phyloP scores from a whole-genome alignment of 1,140 invertebrate genomes.

The Drosophila simulans region DNA sequence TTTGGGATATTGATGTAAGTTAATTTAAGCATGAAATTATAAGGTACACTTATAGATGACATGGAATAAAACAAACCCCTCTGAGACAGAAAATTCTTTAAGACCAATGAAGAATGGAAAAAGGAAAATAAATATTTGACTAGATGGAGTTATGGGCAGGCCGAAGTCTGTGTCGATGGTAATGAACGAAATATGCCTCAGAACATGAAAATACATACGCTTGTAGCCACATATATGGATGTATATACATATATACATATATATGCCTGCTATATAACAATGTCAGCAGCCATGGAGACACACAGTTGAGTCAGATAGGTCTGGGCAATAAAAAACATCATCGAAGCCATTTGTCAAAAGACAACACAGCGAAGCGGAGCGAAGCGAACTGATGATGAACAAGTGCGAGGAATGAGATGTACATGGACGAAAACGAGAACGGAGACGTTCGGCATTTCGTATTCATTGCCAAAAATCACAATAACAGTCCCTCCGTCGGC shows the following conservation, averaged over 20 bases:
- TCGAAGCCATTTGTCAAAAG: conserved; percentile 81
- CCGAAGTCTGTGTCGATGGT: conserved; percentile 14
- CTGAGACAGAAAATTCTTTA: conserved; percentile 25
- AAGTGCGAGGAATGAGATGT: background rate
- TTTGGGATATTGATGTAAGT: too few relatives aligned
- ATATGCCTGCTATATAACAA: conserved; percentile 30
- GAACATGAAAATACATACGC: conserved; percentile 44
- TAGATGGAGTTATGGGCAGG: conserved; percentile 22
- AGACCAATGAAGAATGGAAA: conserved; percentile 6
- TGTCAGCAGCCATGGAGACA: conserved; percentile 56
- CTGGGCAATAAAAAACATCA: conserved; percentile 80
- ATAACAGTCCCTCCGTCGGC: conserved; percentile 53
- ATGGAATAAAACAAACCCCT: conserved; percentile 5
- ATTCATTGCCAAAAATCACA: conserved; percentile 83
- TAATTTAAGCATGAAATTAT: too few relatives aligned
- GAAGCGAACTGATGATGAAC: conserved; percentile 11
- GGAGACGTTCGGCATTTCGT: conserved; percentile 66
- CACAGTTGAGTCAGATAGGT: conserved; percentile 69
- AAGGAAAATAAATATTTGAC: conserved; percentile 60
- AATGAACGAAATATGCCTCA: conserved; percentile 64
- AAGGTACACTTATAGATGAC: background rate
- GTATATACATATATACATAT: conserved; percentile 16
- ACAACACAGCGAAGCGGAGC: conserved; percentile 45
- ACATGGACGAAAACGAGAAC: conserved; percentile 18
- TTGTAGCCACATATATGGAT: conserved; percentile 20